Evolutionary conservation across 2,797 vertebrate genomes (phyloP).

Genomic region (Okamejei kenojei): DNA sequence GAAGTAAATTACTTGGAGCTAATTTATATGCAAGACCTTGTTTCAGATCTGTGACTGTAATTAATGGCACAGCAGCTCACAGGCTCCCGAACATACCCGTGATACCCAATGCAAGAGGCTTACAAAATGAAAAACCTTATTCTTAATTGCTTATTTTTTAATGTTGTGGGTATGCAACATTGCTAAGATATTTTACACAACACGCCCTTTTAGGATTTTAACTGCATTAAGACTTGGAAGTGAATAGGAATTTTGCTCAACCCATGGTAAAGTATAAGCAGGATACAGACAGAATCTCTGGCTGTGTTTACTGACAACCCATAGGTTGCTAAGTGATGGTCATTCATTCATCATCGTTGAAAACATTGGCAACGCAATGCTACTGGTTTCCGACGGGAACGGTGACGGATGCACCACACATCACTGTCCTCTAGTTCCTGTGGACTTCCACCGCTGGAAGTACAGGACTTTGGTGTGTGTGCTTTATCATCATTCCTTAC

Average conservation of each 20-base stretch:
- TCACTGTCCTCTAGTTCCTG: too few relatives aligned
- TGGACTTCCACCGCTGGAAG: too few relatives aligned
- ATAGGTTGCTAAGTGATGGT: neutral
- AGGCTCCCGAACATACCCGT: neutral
- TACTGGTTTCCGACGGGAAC: too few relatives aligned
- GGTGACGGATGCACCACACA: too few relatives aligned
- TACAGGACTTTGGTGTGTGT: too few relatives aligned
- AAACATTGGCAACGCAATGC: too few relatives aligned
- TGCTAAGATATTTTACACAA: neutral
- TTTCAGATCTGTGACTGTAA: neutral
- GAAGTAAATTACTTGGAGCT: neutral
- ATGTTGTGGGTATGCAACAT: neutral
- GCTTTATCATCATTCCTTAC: too few relatives aligned
- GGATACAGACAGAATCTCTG: neutral
- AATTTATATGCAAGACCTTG: neutral
- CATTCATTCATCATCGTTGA: too few relatives aligned
- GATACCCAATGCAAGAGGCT: neutral
- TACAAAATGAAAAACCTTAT: neutral
- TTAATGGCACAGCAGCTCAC: neutral
- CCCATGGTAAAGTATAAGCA: neutral
- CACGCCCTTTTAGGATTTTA: neutral
- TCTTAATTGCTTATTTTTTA: neutral
- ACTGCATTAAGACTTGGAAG: neutral
- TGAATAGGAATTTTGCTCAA: neutral
- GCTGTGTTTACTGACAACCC: neutral